Base-by-base conservation (phyloP, 2,888 invertebrate species). In the Ophraella communa region DNA sequence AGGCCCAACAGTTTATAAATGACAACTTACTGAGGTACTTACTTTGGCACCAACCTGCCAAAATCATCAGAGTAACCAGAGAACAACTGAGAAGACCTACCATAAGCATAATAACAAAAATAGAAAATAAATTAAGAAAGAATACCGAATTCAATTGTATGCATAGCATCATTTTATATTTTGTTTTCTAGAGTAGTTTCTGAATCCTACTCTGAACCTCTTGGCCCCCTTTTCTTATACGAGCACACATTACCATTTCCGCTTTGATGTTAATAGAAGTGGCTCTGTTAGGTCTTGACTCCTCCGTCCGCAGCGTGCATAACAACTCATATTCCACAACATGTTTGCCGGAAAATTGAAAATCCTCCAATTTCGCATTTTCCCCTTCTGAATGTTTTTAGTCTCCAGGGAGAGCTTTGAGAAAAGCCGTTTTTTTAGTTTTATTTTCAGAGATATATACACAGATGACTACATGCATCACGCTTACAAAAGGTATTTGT, bases 211-310 rank as follows among this genome's bases (percentile, higher is more conserved):
- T 27, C 49, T 51, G 27, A 4, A 23, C 17, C n/a, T 7, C 27
- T 14, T 27, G 49, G 42, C 5, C 44, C 44, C 21, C 51, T 51
- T 65, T 64, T 64, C 63, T 65, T 65, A 64, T 65, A 65, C 64
- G 63, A 64, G 63, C 65, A 68, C 64, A 65, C 65, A 65, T 68
- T 68, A 65, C 68, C 68, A 65, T 65, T 68, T 62, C 65, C 63
- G 56, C 64, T 67, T 67, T 67, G 67, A 67, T 67, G 63, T 60
- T 62, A 67, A 67, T 67, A 67, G 67, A 67, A 67, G 64, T 60
- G 65, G 65, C 49, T 58, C 53, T 49, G 65, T 61, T 63, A 51
- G 53, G 58, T 49, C 61, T 45, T 30, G 20, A 27, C 27, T 47
- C 39, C 51, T 59, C 42, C 51, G 44, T 62, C 49, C 51, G 49